Evolutionary conservation across 1,140 invertebrate species (phyloP), one percentile per base, ranked within the genome.

Genomic region (Drosophila leontia): DNA sequence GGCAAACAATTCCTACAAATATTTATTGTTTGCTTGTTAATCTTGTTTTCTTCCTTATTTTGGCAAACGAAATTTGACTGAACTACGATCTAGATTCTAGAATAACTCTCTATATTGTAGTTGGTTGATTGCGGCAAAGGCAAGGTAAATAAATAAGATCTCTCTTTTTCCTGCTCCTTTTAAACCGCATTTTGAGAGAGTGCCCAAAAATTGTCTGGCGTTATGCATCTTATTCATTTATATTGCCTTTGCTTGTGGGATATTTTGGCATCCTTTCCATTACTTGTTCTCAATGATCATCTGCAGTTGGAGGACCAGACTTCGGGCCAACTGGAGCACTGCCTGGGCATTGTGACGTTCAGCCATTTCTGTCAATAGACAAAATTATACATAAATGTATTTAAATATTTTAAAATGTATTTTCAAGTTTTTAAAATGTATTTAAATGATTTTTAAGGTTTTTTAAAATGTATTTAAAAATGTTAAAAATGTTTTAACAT

Each of bases 221-320:
- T 32, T 50, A 11, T 7, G 15, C 26, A 50, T 17, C 26, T 32
- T 50, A 17, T 29, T 11, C 9, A 7, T 32, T 48, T 29, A 32
- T 11, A 50, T 7, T 32, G 26, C 7, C 48, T 32, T n/a, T 17
- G 23, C 3, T 48, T 50, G 3, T 32, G 15, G 15, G 5, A 1
- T 32, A 58, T 23, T 23, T 48, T 9, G 19, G n/a, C 59, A 13
- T 35, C 9, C 9, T 7, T 39, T 35, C 15, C 55, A 64, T 94
- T 95, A 97, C 93, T 97, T 97, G 92, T 98, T 98, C 92, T 98
- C 97, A 78, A 98, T 98, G 47, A 98, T 93, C 67, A 97, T 96
- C 94, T 98, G 98, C 74, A 98, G 94, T 93, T 98, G 96, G 51
- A 97, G 93, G 13, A 98, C 97, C 8, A 98, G 93, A 85, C 97